Evolutionary conservation across 53 echinoderm and acorn worm species (phyloP).

Genomic region (Pentamera pediparva): DNA sequence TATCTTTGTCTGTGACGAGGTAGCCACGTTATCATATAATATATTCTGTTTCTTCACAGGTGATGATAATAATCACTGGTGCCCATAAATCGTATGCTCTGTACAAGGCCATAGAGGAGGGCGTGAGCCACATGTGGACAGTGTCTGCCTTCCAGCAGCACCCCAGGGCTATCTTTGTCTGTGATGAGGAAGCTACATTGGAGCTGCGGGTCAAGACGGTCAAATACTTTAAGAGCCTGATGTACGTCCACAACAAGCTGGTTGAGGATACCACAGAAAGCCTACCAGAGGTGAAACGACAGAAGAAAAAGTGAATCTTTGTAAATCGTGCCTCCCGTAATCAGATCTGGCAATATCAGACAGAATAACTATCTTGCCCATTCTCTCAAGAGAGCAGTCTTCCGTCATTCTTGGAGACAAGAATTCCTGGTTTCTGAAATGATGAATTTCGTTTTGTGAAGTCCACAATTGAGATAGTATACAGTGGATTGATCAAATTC

Average conservation of each 20-base stretch:
- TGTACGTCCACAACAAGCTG: constrained; percentile 88
- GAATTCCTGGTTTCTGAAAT: too few relatives aligned
- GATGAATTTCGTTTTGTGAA: too few relatives aligned
- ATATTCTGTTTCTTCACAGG: constrained; percentile 30
- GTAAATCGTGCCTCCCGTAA: background rate
- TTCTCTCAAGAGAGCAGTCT: background rate
- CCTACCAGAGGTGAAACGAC: constrained; percentile 56
- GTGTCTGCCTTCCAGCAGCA: constrained; percentile 98
- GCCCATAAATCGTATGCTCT: constrained; percentile 91
- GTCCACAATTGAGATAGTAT: too few relatives aligned
- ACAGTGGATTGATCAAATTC: too few relatives aligned
- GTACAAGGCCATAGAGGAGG: constrained; percentile 96
- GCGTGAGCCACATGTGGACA: constrained; percentile 99
- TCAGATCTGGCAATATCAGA: background rate
- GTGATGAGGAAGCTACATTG: constrained; percentile 91
- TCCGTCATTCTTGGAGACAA: too few relatives aligned
- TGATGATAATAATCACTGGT: constrained; percentile 96
- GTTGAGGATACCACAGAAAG: constrained; percentile 45
- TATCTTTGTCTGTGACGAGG: constrained; percentile 85
- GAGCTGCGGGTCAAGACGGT: constrained; percentile 89
- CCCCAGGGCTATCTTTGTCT: constrained; percentile 68
- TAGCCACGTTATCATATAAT: constrained; percentile 77
- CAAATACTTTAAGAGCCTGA: constrained; percentile 93
- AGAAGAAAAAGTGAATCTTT: constrained; percentile 49
- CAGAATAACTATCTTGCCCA: background rate